Percentiles rank a stretch among this genome's conserved stretches.
phyloP scores from a whole-genome alignment of 2,888 invertebrate species.

The Eustalomyia histrio region DNA sequence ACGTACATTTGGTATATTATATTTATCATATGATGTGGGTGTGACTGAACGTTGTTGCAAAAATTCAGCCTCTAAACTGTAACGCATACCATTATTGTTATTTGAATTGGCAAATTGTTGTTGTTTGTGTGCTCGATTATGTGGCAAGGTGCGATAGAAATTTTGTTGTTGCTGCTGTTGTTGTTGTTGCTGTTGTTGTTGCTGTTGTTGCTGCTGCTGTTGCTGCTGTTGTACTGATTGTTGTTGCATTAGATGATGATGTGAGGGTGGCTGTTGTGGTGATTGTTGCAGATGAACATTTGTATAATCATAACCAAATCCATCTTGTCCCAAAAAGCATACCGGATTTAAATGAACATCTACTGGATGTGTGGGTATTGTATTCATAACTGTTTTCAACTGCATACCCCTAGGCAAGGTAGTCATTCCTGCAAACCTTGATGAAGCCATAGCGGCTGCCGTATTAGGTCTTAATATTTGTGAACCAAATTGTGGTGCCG shows the following conservation, averaged over 20 bases:
- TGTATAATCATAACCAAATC: slow-evolving; percentile 82
- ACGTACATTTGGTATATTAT: slow-evolving; percentile 82
- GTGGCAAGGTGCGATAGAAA: slow-evolving; percentile 89
- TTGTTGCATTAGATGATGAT: slow-evolving; percentile 66
- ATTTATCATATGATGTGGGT: slow-evolving; percentile 81
- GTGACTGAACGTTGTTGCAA: slow-evolving; percentile 80
- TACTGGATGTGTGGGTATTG: slow-evolving; percentile 81
- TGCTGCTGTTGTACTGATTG: slow-evolving; percentile 68
- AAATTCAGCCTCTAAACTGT: slow-evolving; percentile 85
- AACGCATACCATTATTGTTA: slow-evolving; percentile 81
- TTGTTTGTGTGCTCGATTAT: slow-evolving; percentile 82
- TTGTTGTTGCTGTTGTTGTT: slow-evolving; percentile 69
- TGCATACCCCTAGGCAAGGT: slow-evolving; percentile 81
- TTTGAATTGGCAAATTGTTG: slow-evolving; percentile 76
- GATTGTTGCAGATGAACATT: slow-evolving; percentile 77
- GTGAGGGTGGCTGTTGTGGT: slow-evolving; percentile 64
- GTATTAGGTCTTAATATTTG: slow-evolving; percentile 76
- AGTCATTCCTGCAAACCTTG: slow-evolving; percentile 80
- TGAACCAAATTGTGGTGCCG: slow-evolving; percentile 81
- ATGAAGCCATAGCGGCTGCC: slow-evolving; percentile 65
- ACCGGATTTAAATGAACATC: slow-evolving; percentile 88
- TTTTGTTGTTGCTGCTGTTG: slow-evolving; percentile 76
- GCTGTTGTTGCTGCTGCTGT: slow-evolving; percentile 68
- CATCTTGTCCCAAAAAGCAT: slow-evolving; percentile 88
- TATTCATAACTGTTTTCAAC: slow-evolving; percentile 76